These are phyloP conservation scores for Pelvicachromis taeniatus DNA, from an alignment of 2,113 vertebrate species.

Conservation along the genomic window DNA sequence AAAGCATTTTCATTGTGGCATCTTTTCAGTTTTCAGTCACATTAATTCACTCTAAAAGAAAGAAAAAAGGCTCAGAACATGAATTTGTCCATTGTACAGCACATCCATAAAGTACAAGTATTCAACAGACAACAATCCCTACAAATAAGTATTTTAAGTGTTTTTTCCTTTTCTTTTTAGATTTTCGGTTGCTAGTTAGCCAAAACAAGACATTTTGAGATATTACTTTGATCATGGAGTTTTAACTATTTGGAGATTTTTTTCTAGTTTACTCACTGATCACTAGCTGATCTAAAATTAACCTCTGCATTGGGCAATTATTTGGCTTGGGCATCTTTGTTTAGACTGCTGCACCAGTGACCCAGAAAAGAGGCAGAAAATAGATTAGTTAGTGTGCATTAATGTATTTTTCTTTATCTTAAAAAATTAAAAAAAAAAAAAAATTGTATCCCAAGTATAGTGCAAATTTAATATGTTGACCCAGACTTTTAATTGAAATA, in stretches of 20 bases:
- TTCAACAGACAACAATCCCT: neutral
- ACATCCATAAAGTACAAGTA: neutral
- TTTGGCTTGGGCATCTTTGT: neutral
- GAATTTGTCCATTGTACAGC: neutral
- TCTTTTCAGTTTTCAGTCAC: neutral
- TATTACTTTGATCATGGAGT: neutral
- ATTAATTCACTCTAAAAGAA: neutral
- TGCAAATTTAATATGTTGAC: neutral
- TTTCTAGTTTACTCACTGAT: neutral
- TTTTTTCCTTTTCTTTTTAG: neutral
- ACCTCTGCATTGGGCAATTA: neutral
- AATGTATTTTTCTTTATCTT: no score
- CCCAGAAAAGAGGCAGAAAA: no score
- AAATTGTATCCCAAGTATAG: neutral
- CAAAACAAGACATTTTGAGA: neutral
- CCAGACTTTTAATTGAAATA: neutral
- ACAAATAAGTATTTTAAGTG: neutral
- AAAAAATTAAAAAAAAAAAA: no score
- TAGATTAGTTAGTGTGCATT: no score
- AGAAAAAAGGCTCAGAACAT: neutral
- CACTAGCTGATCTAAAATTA: neutral
- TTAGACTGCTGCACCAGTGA: neutral
- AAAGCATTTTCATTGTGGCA: neutral
- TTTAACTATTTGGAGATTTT: neutral
- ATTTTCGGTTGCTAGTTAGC: neutral